phyloP scores from a whole-genome alignment of 2,888 invertebrate genomes.

The Priocnemis perturbator region DNA sequence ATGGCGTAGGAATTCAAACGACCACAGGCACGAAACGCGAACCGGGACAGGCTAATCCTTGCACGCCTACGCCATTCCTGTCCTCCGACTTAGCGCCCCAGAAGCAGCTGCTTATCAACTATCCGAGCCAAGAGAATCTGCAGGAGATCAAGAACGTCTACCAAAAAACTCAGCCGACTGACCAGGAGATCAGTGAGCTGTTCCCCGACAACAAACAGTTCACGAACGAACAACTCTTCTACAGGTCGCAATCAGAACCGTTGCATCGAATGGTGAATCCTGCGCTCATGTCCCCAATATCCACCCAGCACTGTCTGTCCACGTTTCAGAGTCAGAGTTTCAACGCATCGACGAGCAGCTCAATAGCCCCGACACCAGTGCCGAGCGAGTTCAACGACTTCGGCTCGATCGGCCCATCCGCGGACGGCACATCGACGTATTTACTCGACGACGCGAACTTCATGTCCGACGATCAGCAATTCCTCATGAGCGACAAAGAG shows the following conservation, averaged over 20 bases:
- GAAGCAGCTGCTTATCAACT: slow-evolving; percentile 70
- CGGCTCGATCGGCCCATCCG: slow-evolving; percentile 78
- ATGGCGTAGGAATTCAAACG: slow-evolving; percentile 39
- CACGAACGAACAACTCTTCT: slow-evolving; percentile 66
- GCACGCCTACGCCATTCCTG: slow-evolving; percentile 48
- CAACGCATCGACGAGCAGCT: slow-evolving; percentile 78
- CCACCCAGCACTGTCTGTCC: slow-evolving; percentile 63
- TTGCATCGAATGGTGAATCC: slow-evolving; percentile 78
- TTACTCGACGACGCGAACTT: slow-evolving; percentile 69
- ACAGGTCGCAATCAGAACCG: slow-evolving; percentile 89
- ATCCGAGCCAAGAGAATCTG: slow-evolving; percentile 72
- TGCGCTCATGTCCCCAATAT: slow-evolving; percentile 72
- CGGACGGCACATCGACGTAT: slow-evolving; percentile 76
- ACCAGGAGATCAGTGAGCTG: slow-evolving; percentile 80
- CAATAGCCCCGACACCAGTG: slow-evolving; percentile 82
- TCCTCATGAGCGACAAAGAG: slow-evolving; percentile 70
- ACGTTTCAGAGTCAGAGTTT: slow-evolving; percentile 65
- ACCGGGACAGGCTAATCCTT: slow-evolving; percentile 48
- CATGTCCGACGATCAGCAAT: slow-evolving; percentile 65
- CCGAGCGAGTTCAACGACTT: slow-evolving; percentile 86
- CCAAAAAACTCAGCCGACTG: slow-evolving; percentile 63
- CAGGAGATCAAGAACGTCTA: slow-evolving; percentile 67
- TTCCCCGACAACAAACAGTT: slow-evolving; percentile 78
- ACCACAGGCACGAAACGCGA: slow-evolving; percentile 47
- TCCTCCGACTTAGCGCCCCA: slow-evolving; percentile 64